Percentiles rank a stretch among this genome's conserved stretches.
These are phyloP conservation scores for Manduca sexta DNA, from an alignment of 1,140 invertebrate genomes.

Conservation along the genomic window DNA sequence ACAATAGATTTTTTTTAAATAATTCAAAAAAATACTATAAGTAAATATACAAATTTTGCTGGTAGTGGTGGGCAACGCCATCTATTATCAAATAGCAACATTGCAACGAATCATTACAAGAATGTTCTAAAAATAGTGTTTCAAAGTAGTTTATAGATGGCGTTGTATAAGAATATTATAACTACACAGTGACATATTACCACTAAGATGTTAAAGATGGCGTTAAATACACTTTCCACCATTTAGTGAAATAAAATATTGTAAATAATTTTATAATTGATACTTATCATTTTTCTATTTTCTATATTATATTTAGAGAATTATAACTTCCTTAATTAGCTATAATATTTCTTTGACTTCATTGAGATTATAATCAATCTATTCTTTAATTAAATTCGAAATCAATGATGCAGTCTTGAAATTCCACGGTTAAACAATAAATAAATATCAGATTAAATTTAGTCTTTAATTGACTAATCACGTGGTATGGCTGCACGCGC, in stretches of 20 bases:
- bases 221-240: neutral
- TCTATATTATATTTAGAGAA: neutral
- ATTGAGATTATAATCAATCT: too few relatives aligned
- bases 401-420: neutral
- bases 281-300: neutral
- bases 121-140: neutral
- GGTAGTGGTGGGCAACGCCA: constrained; percentile 7
- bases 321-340: too few relatives aligned
- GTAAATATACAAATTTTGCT: too few relatives aligned
- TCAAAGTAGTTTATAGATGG: constrained; percentile 7
- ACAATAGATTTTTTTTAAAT: too few relatives aligned
- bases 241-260: neutral
- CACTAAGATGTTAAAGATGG: too few relatives aligned
- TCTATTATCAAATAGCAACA: constrained; percentile 20
- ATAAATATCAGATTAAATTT: constrained; percentile 28
- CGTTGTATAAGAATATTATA: neutral
- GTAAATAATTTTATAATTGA: neutral
- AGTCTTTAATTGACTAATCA: constrained; percentile 48
- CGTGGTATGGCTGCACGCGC: constrained; percentile 35
- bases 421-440: constrained; percentile 1
- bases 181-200: too few relatives aligned
- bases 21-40: too few relatives aligned
- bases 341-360: too few relatives aligned
- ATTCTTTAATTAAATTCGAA: too few relatives aligned
- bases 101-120: neutral